These are phyloP conservation scores for Drepana arcuata DNA, from an alignment of 1,140 invertebrate species.

Conservation along the genomic window DNA sequence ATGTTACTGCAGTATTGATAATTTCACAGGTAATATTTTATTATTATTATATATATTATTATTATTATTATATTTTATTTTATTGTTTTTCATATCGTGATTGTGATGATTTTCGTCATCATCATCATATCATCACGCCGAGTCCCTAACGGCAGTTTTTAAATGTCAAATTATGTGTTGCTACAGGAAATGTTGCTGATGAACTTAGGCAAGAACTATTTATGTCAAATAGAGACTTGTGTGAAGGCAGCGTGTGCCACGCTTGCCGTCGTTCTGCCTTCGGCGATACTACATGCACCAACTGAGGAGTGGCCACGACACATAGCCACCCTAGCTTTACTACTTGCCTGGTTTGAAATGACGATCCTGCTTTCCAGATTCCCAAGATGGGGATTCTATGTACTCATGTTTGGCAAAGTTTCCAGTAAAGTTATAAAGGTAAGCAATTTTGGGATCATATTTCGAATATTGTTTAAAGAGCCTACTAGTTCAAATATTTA, in stretches of 20 bases:
- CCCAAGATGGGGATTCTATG: constrained; percentile 71
- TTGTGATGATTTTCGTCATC: too few species aligned
- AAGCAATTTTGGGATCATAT: constrained; percentile 7
- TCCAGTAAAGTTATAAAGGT: constrained; percentile 68
- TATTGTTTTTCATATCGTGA: too few species aligned
- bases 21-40: constrained; percentile 59
- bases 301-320: constrained; percentile 63
- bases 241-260: background rate
- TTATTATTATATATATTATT: too few species aligned
- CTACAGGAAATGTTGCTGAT: too few species aligned
- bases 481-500: too few species aligned
- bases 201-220: background rate
- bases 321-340: constrained; percentile 66
- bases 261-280: background rate
- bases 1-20: constrained; percentile 36
- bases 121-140: too few species aligned
- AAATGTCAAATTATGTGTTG: too few species aligned
- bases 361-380: constrained; percentile 73
- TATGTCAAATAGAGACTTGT: background rate
- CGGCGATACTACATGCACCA: background rate
- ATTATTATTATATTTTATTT: too few species aligned
- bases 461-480: too few species aligned
- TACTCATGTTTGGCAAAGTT: constrained; percentile 72
- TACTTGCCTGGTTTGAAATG: constrained; percentile 71
- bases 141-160: too few species aligned